Base-by-base conservation (phyloP, 2,888 invertebrate species). In the Diloba caeruleocephala region DNA sequence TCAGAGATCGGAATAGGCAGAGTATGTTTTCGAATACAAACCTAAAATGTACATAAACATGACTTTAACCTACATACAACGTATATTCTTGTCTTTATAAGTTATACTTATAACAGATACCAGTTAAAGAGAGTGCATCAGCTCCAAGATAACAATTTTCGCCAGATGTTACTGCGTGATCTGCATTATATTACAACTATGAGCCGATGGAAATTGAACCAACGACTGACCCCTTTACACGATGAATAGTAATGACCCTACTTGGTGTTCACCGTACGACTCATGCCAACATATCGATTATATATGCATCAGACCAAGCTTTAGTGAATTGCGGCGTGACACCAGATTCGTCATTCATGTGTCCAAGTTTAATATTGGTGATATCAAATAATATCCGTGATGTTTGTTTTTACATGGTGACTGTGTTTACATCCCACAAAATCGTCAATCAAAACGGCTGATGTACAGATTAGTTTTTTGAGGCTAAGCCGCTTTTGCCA, bases 161-260 rank as follows among this genome's bases (percentile, higher is more conserved):
- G 56, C 72, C 77, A 81, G 74, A 81, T 82, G 79, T 71, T 66
- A 70, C 76, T 56, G 59, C 82, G 82, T 83, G 83, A 70, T 63
- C 61, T 32, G 63, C 55, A 71, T 73, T 60, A 51, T 44, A 57
- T 54, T 61, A 54, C 53, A 64, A 66, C 67, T 65, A 52, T 60
- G 57, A 52, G 66, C 54, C 61, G 68, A 79, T 85, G 82, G 84
- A 88, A 88, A 87, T 85, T 82, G 78, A 81, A 82, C 71, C 74
- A 72, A 58, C 77, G 63, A 71, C 74, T 87, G 90, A 85, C 91
- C 90, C 80, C 81, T 84, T 88, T 89, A 76, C 76, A 72, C 83
- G 68, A 64, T 82, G 92, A 89, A 92, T 92, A 89, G 79, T 89
- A 91, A 91, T 90, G 86, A 87, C 90, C 88, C 76, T 84, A 86